Evolutionary conservation across 2,888 invertebrate genomes (phyloP).

Genomic region (Melanotus villosus): DNA sequence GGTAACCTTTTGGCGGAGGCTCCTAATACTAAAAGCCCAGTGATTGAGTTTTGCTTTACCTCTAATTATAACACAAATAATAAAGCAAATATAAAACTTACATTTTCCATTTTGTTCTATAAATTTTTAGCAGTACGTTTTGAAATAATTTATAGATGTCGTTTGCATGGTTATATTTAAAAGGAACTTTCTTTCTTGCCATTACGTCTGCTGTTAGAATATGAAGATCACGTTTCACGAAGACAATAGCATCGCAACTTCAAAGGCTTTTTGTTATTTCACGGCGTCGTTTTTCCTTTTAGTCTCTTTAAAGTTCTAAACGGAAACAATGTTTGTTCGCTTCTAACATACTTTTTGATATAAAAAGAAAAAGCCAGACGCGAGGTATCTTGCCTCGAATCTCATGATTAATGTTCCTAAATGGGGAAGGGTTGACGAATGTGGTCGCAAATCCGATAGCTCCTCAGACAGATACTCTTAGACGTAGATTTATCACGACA

Average conservation of each 20-base stretch:
- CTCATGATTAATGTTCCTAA: slow-evolving; percentile 15
- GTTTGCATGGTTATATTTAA: no score
- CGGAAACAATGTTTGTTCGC: slow-evolving; percentile 4
- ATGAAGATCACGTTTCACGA: slow-evolving; percentile 19
- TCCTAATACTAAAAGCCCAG: no score
- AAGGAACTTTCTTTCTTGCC: background rate
- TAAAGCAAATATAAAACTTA: no score
- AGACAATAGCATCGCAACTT: background rate
- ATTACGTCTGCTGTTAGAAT: background rate
- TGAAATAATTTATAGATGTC: no score
- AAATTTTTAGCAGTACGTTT: no score
- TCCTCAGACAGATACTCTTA: slow-evolving; percentile 1
- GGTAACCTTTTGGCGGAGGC: no score
- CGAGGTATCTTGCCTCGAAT: slow-evolving; percentile 1
- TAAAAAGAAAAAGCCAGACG: background rate
- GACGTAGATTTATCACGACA: slow-evolving; percentile 8
- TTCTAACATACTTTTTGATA: background rate
- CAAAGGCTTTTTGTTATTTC: slow-evolving; percentile 10
- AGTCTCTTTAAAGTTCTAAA: background rate
- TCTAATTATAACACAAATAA: no score
- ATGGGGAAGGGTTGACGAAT: slow-evolving; percentile 10
- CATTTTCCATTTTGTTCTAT: no score
- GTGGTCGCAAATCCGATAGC: slow-evolving; percentile 14
- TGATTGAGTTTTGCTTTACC: no score
- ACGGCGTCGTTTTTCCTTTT: background rate